These are phyloP conservation scores for Heliconius ethilla DNA, from an alignment of 2,888 invertebrate species.

Conservation along the genomic window DNA sequence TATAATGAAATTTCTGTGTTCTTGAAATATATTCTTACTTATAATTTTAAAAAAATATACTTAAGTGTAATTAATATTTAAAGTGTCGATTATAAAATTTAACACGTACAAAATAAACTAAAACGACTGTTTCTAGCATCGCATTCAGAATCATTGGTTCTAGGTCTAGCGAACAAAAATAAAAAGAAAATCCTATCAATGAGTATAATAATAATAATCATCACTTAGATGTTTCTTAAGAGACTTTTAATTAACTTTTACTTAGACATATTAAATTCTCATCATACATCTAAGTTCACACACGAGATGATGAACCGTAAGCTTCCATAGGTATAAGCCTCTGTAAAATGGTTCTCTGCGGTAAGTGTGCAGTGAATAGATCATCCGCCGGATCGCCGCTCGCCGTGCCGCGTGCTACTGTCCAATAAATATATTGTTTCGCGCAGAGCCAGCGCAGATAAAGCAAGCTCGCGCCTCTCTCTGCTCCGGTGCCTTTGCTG, in stretches of 20 bases:
- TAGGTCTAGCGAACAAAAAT: neutral
- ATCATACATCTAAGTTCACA: neutral
- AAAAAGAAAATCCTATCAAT: neutral
- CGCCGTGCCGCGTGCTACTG: conserved; percentile 65
- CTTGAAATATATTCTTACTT: no score
- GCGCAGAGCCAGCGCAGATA: conserved; percentile 80
- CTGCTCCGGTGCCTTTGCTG: conserved; percentile 65
- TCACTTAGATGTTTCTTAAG: neutral
- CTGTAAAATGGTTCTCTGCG: conserved; percentile 50
- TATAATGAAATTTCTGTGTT: no score
- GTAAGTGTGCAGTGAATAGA: conserved; percentile 71
- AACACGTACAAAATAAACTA: neutral
- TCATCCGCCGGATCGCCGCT: conserved; percentile 68
- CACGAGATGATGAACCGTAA: neutral
- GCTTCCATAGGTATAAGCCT: conserved; percentile 27
- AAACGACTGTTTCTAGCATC: neutral
- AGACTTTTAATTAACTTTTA: neutral
- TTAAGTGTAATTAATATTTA: no score
- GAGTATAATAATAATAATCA: neutral
- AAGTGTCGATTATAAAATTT: no score
- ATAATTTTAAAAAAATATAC: no score
- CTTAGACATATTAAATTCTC: neutral
- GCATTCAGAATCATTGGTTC: neutral
- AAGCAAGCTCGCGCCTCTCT: conserved; percentile 81
- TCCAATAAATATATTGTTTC: conserved; percentile 83